Evolutionary conservation across 92 coral and sea anemone genomes (phyloP).

Genomic region (Actinostola sp.): DNA sequence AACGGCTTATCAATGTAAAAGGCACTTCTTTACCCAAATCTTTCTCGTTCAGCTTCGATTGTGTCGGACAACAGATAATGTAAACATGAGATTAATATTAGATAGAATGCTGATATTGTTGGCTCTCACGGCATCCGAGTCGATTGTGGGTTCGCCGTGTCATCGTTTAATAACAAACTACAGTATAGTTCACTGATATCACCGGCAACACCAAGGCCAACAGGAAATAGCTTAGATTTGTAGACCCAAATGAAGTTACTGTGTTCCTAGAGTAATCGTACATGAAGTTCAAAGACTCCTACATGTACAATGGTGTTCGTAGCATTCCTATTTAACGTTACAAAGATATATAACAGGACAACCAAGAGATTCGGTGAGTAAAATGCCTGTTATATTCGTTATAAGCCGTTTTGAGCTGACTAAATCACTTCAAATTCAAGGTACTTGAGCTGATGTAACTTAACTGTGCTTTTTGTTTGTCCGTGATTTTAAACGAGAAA

Average conservation of each 20-base stretch:
- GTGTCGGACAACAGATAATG: slow-evolving; percentile 25
- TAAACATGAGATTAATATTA: slow-evolving; percentile 28
- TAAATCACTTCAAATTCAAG: background rate
- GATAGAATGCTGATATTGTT: slow-evolving; percentile 14
- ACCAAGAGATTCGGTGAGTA: background rate
- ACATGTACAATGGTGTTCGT: background rate
- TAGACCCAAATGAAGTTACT: slow-evolving; percentile 5
- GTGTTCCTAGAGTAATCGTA: background rate
- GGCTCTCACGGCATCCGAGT: background rate
- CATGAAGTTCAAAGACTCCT: too few species aligned
- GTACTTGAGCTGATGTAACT: background rate
- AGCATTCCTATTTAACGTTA: background rate
- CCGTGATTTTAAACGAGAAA: background rate
- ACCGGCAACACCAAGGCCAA: background rate
- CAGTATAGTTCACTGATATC: background rate
- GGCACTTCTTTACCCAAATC: background rate
- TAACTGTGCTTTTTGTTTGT: slow-evolving; percentile 3
- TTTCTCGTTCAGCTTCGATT: slow-evolving; percentile 22
- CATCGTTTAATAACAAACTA: slow-evolving; percentile 7
- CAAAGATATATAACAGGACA: background rate
- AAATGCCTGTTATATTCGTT: background rate
- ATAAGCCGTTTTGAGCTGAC: background rate
- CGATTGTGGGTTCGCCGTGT: background rate
- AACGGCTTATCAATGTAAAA: slow-evolving; percentile 8
- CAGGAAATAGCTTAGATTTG: slow-evolving; percentile 17